Conservation (phyloP, 2,113 vertebrate genomes). For the Marmota monax region DNA sequence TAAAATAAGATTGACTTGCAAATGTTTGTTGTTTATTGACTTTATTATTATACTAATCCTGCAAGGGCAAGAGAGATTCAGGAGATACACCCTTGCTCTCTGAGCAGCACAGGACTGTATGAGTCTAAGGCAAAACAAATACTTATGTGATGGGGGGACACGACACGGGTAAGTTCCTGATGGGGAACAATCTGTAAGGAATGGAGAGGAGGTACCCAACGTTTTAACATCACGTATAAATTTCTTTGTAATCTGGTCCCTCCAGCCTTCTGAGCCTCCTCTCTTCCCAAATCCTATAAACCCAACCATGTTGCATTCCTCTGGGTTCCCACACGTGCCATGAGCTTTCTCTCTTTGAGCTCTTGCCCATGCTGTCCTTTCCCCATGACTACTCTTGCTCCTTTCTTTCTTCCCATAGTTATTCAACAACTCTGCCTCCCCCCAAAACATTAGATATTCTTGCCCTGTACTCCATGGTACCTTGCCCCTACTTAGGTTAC, state of each 20-base stretch:
- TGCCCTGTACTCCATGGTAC: fast-evolving
- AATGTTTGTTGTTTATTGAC: background rate
- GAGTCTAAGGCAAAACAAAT: background rate
- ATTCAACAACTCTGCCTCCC: too few relatives aligned
- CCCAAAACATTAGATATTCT: background rate
- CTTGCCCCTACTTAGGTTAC: background rate
- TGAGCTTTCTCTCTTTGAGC: background rate
- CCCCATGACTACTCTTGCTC: background rate
- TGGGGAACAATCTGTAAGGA: background rate
- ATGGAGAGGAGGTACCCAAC: background rate
- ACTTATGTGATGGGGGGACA: too few relatives aligned
- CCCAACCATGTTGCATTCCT: background rate
- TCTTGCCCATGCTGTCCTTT: background rate
- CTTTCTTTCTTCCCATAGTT: background rate
- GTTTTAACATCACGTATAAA: background rate
- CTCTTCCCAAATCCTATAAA: background rate
- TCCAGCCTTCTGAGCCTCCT: background rate
- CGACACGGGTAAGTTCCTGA: too few relatives aligned
- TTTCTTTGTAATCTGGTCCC: background rate
- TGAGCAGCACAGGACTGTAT: background rate
- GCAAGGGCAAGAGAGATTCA: background rate
- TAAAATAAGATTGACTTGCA: background rate
- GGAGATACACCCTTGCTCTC: background rate
- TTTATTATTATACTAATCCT: background rate
- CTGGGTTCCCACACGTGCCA: background rate